phyloP scores from a whole-genome alignment of 1,140 invertebrate genomes.

The Drosophila kepulauana region DNA sequence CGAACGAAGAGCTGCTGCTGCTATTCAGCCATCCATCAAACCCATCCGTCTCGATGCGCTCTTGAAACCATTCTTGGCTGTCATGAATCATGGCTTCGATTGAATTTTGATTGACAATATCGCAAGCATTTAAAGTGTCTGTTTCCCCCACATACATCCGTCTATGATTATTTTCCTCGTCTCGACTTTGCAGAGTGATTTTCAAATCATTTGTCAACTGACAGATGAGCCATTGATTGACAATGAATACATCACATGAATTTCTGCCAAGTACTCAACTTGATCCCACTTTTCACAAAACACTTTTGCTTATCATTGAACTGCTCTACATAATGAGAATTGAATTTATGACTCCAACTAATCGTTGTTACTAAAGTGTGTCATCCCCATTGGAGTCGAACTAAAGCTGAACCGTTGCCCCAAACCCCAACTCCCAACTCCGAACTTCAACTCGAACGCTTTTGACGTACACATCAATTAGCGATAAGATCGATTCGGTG shows the following conservation, averaged over 20 bases:
- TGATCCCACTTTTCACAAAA: background rate
- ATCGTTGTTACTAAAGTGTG: constrained; percentile 48
- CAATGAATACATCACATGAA: constrained; percentile 46
- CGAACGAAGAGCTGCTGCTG: background rate
- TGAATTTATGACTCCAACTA: constrained; percentile 54
- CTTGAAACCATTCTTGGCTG: constrained; percentile 58
- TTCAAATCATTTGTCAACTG: constrained; percentile 81
- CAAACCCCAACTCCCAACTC: constrained; percentile 13
- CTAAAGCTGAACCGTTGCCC: background rate
- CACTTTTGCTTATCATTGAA: constrained; percentile 19
- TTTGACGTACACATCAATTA: constrained; percentile 63
- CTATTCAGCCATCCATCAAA: constrained; percentile 18
- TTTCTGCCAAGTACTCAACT: background rate
- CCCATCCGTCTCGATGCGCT: constrained; percentile 62
- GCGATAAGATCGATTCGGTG: constrained; percentile 64
- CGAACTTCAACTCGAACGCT: constrained; percentile 10
- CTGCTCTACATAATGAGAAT: constrained; percentile 29
- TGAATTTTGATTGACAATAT: constrained; percentile 85
- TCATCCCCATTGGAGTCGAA: constrained; percentile 24
- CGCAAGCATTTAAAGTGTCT: constrained; percentile 85
- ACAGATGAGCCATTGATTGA: constrained; percentile 83
- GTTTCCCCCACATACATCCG: constrained; percentile 69
- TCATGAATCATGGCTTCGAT: constrained; percentile 81
- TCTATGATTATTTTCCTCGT: constrained; percentile 20
- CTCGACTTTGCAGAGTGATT: constrained; percentile 62